Evolutionary conservation across 2,888 invertebrate species (phyloP).

Genomic region (Ernsta delagoae): DNA sequence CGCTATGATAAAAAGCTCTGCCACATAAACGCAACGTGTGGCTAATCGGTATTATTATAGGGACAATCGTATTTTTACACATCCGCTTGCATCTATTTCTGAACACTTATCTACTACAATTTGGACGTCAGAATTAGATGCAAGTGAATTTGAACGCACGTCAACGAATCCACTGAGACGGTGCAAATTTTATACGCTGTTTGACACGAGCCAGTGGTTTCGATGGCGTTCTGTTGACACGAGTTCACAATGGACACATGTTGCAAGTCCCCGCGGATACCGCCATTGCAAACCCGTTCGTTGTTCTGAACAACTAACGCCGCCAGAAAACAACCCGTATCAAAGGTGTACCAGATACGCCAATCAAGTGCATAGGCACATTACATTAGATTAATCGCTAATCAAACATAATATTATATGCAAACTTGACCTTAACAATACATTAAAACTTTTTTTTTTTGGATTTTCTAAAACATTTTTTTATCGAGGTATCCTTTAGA

Average conservation of each 20-base stretch:
- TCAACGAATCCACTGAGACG: constrained; percentile 16
- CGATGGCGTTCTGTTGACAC: constrained; percentile 47
- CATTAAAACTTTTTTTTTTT: constrained; percentile 63
- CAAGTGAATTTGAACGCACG: constrained; percentile 15
- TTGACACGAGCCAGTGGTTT: constrained; percentile 42
- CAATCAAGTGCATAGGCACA: constrained; percentile 76
- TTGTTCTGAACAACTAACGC: constrained; percentile 54
- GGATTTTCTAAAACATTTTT: constrained; percentile 57
- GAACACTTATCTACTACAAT: not conserved
- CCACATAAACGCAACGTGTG: constrained; percentile 59
- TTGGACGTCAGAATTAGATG: constrained; percentile 16
- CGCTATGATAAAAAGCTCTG: constrained; percentile 64
- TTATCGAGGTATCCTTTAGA: constrained; percentile 73
- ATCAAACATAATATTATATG: constrained; percentile 82
- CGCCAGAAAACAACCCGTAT: constrained; percentile 47
- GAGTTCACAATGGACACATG: constrained; percentile 56
- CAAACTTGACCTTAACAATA: constrained; percentile 67
- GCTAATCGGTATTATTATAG: constrained; percentile 50
- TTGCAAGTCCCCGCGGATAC: constrained; percentile 54
- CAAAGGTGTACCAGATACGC: constrained; percentile 62
- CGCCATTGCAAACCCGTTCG: constrained; percentile 53
- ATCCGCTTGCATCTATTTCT: constrained; percentile 39
- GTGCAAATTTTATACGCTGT: constrained; percentile 1
- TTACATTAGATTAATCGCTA: constrained; percentile 77
- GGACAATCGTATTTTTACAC: constrained; percentile 39